Conservation (phyloP, 2,888 invertebrate genomes). For the Escarpia spicata region DNA sequence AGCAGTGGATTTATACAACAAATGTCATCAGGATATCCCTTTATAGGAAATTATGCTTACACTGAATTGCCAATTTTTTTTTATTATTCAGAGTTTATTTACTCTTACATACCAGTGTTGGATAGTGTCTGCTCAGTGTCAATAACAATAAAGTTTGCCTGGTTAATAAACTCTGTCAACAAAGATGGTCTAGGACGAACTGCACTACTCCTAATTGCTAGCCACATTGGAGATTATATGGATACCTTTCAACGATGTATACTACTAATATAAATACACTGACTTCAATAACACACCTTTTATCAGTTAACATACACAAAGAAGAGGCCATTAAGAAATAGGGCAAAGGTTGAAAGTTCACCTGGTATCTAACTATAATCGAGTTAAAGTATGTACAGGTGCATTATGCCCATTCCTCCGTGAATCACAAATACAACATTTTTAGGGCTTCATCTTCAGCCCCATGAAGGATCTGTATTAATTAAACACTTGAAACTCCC, state of each 20-base stretch:
- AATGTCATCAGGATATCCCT: background rate
- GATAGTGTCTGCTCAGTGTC: background rate
- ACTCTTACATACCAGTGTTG: background rate
- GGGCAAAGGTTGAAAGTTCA: background rate
- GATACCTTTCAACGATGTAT: no score
- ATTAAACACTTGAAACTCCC: no score
- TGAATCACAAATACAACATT: no score
- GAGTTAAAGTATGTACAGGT: background rate
- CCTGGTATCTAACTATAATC: background rate
- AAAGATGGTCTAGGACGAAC: background rate
- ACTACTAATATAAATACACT: no score
- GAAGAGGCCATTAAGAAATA: background rate
- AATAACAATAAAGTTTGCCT: background rate
- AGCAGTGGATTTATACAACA: background rate
- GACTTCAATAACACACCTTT: background rate
- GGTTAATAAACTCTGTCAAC: background rate
- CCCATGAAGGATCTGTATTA: no score
- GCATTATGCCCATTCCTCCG: no score
- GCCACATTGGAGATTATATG: background rate
- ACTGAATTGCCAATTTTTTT: background rate
- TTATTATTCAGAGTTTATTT: background rate
- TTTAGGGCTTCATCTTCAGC: no score
- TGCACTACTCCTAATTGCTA: background rate
- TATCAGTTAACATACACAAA: background rate
- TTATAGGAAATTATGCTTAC: background rate